These are phyloP conservation scores for Athetis lepigone DNA, from an alignment of 2,888 invertebrate species.

Conservation along the genomic window DNA sequence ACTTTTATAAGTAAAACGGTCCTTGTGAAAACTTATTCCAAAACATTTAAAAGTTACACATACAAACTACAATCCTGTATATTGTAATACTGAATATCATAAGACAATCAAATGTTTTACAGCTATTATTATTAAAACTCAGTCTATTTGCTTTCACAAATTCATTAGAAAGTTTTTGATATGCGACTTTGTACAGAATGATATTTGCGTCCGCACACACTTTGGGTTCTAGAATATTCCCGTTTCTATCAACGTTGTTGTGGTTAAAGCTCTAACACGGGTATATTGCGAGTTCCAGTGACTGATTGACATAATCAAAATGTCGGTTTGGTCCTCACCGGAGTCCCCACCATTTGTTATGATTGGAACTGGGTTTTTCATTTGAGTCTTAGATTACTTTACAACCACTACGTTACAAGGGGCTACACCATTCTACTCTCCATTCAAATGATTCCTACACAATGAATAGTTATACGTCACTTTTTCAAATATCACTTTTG, in stretches of 20 bases:
- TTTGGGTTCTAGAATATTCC: slow-evolving; percentile 37
- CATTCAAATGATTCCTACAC: not conserved
- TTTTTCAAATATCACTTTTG: slow-evolving; percentile 12
- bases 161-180: slow-evolving; percentile 65
- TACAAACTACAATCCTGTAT: slow-evolving; percentile 65
- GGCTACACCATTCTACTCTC: not conserved
- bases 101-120: slow-evolving; percentile 64
- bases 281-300: slow-evolving; percentile 4
- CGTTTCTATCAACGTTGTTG: slow-evolving; percentile 43
- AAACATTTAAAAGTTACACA: slow-evolving; percentile 61
- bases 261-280: slow-evolving; percentile 45
- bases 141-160: slow-evolving; percentile 64
- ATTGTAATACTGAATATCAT: slow-evolving; percentile 65
- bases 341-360: slow-evolving; percentile 28
- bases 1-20: slow-evolving; percentile 51
- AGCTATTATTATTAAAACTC: slow-evolving; percentile 55
- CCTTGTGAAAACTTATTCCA: slow-evolving; percentile 50
- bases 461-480: not conserved
- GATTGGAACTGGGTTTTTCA: slow-evolving; percentile 18
- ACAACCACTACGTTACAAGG: slow-evolving; percentile 1
- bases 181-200: slow-evolving; percentile 66
- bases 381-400: slow-evolving; percentile 11
- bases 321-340: slow-evolving; percentile 27
- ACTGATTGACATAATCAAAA: slow-evolving; percentile 37
- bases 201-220: slow-evolving; percentile 54